Evolutionary conservation across 2,113 vertebrate species (phyloP).

Genomic region (Phycodurus eques): DNA sequence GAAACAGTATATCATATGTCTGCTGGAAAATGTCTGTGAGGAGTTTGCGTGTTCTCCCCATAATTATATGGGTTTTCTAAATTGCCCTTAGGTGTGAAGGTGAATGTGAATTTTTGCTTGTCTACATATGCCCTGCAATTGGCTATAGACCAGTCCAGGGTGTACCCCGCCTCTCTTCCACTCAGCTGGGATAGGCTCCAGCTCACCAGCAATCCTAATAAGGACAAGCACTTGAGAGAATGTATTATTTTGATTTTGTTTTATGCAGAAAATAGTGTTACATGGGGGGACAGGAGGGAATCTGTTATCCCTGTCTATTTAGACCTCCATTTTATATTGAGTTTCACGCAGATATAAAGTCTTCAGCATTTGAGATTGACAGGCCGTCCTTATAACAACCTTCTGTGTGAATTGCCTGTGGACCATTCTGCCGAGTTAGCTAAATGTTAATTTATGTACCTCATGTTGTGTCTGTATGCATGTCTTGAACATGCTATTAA

Average conservation of each 20-base stretch:
- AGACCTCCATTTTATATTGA: conserved; percentile 8
- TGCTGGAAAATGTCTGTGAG: not conserved
- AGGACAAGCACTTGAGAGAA: not conserved
- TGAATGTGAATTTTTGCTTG: not conserved
- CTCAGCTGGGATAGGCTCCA: not conserved
- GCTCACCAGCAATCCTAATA: not conserved
- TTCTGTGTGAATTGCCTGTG: conserved; percentile 59
- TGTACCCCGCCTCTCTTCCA: not conserved
- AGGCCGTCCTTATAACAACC: conserved; percentile 70
- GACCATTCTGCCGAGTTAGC: conserved; percentile 54
- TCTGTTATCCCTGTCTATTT: conserved; percentile 8
- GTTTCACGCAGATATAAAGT: conserved; percentile 9
- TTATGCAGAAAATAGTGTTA: not conserved
- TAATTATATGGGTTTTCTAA: not conserved
- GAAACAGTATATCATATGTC: too few species aligned
- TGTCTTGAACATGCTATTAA: conserved; percentile 61
- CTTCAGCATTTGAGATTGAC: conserved; percentile 31
- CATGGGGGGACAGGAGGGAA: not conserved
- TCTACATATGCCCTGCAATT: not conserved
- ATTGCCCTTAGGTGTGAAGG: not conserved
- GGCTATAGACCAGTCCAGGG: not conserved
- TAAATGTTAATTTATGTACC: conserved; percentile 70
- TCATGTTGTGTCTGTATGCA: conserved; percentile 54
- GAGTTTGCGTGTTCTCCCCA: not conserved
- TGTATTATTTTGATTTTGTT: not conserved